A percentile compares a stretch with the other conserved stretches of the same genome.
These are phyloP conservation scores for Myotis brandtii DNA, from an alignment of 2,113 vertebrate species.

Conservation along the genomic window DNA sequence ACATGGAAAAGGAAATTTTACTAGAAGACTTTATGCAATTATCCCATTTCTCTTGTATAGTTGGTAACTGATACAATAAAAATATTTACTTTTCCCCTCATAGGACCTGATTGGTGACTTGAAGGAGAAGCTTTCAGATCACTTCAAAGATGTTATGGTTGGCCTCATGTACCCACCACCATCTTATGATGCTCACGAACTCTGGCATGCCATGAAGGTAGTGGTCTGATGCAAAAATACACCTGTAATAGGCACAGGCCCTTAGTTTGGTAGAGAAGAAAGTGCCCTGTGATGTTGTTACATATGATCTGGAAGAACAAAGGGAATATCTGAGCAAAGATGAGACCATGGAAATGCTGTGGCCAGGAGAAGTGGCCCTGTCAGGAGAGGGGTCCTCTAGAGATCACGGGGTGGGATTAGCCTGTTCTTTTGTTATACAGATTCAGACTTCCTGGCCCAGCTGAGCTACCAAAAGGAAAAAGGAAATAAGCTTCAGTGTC, in stretches of 20 bases:
- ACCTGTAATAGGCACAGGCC: not conserved
- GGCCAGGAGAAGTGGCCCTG: too few species aligned
- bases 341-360: not conserved
- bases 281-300: not conserved
- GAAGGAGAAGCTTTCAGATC: slow-evolving; percentile 88
- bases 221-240: not conserved
- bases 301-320: accelerated
- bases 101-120: slow-evolving; percentile 86
- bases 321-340: not conserved
- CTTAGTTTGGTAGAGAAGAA: not conserved
- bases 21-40: not conserved
- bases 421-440: not conserved
- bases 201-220: slow-evolving; percentile 92
- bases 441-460: not conserved
- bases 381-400: too few species aligned
- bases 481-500: not conserved
- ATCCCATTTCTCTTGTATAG: not conserved
- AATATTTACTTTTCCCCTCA: slow-evolving; percentile 19
- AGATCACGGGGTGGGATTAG: not conserved
- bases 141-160: slow-evolving; percentile 90
- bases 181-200: slow-evolving; percentile 87
- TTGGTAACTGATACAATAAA: not conserved
- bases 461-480: not conserved
- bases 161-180: slow-evolving; percentile 88
- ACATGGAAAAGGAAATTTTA: not conserved